Evolutionary conservation across 2,113 vertebrate genomes (phyloP).

Genomic region (Coracopsis vasa): DNA sequence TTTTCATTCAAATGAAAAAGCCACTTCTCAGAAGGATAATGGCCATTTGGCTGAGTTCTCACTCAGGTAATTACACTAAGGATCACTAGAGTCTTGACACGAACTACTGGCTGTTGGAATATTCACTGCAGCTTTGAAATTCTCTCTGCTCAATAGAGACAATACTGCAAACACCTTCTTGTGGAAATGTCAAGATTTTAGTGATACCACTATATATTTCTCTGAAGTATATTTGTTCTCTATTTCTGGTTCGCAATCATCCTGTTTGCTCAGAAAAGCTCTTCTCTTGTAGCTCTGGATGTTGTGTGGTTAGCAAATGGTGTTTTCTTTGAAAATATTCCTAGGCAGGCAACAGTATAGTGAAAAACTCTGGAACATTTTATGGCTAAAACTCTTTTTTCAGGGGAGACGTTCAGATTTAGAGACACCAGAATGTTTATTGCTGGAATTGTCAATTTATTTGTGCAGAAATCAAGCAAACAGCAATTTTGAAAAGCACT

Average conservation of each 20-base stretch:
- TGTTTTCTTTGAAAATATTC: background rate
- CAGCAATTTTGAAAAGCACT: background rate
- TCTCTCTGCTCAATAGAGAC: background rate
- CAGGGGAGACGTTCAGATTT: background rate
- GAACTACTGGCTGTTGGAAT: background rate
- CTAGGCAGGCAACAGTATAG: background rate
- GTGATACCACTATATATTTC: background rate
- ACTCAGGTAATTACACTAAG: background rate
- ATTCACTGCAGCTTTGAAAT: background rate
- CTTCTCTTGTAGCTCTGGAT: background rate
- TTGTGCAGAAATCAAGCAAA: background rate
- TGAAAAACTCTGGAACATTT: background rate
- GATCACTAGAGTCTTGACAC: background rate
- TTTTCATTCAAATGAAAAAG: background rate
- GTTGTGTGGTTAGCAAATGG: background rate
- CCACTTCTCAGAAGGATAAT: background rate
- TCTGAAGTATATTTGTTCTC: background rate
- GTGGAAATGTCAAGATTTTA: background rate
- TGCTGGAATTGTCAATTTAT: background rate
- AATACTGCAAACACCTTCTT: background rate
- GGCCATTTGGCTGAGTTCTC: background rate
- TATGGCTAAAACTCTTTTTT: background rate
- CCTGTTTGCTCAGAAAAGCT: background rate
- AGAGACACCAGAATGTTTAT: background rate
- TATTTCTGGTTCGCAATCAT: background rate